Evolutionary conservation across 1,140 invertebrate species (phyloP).

Genomic region (Metopolophium dirhodum): DNA sequence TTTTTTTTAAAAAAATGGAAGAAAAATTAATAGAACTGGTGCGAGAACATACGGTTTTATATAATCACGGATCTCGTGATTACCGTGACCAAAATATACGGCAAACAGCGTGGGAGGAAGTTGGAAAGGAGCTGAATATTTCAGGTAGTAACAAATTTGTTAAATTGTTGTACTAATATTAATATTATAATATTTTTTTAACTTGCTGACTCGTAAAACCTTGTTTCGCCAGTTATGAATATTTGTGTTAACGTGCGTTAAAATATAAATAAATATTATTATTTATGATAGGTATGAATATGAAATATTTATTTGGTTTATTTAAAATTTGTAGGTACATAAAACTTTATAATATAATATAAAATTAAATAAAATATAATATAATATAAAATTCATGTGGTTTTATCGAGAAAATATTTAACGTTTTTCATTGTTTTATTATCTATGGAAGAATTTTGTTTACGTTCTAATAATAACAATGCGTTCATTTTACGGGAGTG

Average conservation of each 20-base stretch:
- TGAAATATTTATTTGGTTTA: neutral
- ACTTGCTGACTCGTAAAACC: slow-evolving; percentile 28
- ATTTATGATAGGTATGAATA: slow-evolving; percentile 11
- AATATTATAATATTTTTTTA: slow-evolving; percentile 31
- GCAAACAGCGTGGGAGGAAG: neutral
- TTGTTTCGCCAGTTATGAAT: neutral
- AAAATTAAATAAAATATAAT: no score
- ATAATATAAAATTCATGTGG: neutral
- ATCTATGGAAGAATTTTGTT: neutral
- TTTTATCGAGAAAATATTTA: neutral
- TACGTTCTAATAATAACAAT: neutral
- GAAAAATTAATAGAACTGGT: neutral
- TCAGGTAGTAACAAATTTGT: slow-evolving; percentile 27
- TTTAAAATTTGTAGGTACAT: slow-evolving; percentile 9
- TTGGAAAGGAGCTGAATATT: slow-evolving; percentile 32
- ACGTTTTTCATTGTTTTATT: neutral
- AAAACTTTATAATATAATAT: neutral
- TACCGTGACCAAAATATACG: slow-evolving; percentile 24
- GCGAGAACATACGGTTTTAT: neutral
- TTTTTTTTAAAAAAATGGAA: neutral
- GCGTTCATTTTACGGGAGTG: neutral
- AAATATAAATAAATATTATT: slow-evolving; percentile 17
- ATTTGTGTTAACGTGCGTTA: neutral
- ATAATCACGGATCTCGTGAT: slow-evolving; percentile 17
- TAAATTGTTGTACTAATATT: slow-evolving; percentile 27